Base-by-base conservation (phyloP, 1,140 invertebrate species). In the Cryptotermes secundus region DNA sequence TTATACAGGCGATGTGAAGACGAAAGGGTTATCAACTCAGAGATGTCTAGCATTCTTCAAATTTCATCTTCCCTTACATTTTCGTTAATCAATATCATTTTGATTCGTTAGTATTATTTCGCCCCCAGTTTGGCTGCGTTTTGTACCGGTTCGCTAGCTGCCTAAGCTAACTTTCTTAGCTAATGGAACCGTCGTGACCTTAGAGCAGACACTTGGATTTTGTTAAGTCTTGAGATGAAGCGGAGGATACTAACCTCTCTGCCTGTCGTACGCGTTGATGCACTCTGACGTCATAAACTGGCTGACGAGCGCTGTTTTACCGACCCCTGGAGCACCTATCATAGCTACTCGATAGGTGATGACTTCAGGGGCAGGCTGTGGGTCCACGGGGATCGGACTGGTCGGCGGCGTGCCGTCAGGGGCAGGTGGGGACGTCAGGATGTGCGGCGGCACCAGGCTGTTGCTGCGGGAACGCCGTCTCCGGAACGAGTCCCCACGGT, bases 221-320 rank as follows among this genome's bases (percentile, higher is more conserved):
- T 38, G 38, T n/a, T n/a, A n/a, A n/a, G n/a, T n/a, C n/a, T n/a
- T n/a, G 12, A 12, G 12, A 38, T 38, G 38, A 38, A 38, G 12
- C 38, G 6, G 26, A 35, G 26, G 22, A 12, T 1, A 49, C 84
- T 92, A 84, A 95, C 95, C 94, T 90, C 93, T 93, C 86, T 94
- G 94, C 86, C 94, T 92, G 86, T 98, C 97, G 87, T 97, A 97
- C 34, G 96, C 96, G 88, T 97, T 98, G 88, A 98, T 97, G 88
- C 96, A 97, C 87, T 99, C 97, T 82, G 96, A 98, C 59, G 97
- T 98, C 92, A 97, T 96, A 88, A 98, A 98, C 90, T 99, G 97
- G 86, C 95, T 95, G 86, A 97, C 94, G 2, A 99, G 92, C 26
- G 97, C 94, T 1, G 97, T 96, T 90, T 98, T 98, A 34, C 97